Percentiles rank a stretch among this genome's conserved stretches.
phyloP scores from a whole-genome alignment of 2,888 invertebrate genomes.

The Microplitis manilae region DNA sequence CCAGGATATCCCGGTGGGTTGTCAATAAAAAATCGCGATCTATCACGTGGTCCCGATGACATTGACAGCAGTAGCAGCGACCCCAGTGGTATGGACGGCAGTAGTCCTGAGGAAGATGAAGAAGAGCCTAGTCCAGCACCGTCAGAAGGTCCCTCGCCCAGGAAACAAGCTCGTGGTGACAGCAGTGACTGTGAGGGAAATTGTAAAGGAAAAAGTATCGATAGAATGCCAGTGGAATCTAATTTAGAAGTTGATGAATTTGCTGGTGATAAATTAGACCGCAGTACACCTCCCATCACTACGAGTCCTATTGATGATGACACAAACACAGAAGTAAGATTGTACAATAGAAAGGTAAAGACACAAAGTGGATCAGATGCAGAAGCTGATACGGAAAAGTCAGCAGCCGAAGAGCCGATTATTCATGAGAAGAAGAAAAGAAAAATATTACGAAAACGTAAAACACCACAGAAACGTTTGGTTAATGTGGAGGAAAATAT shows the following conservation, averaged over 20 bases:
- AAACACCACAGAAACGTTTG: constrained; percentile 73
- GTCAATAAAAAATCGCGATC: constrained; percentile 62
- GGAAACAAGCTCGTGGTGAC: constrained; percentile 75
- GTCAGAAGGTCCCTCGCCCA: constrained; percentile 75
- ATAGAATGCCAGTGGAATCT: constrained; percentile 67
- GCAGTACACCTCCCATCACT: constrained; percentile 40
- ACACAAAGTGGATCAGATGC: constrained; percentile 66
- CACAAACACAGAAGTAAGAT: constrained; percentile 33
- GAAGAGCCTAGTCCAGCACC: constrained; percentile 67
- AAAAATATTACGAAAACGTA: constrained; percentile 79
- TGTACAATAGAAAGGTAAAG: constrained; percentile 41
- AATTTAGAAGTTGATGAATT: constrained; percentile 71
- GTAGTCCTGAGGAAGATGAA: constrained; percentile 67
- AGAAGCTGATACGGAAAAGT: constrained; percentile 71
- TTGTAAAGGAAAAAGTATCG: constrained; percentile 74
- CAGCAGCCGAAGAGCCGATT: constrained; percentile 74
- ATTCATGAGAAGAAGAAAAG: constrained; percentile 74
- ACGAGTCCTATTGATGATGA: constrained; percentile 48
- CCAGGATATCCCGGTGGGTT: constrained; percentile 65
- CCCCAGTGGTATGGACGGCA: constrained; percentile 66
- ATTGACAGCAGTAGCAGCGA: constrained; percentile 69
- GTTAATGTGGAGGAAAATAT: constrained; percentile 52
- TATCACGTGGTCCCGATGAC: constrained; percentile 60
- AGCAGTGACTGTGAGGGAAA: constrained; percentile 70
- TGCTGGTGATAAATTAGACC: constrained; percentile 50